Base-by-base conservation (phyloP, 1,140 invertebrate genomes). In the Geopemphigus sp. region DNA sequence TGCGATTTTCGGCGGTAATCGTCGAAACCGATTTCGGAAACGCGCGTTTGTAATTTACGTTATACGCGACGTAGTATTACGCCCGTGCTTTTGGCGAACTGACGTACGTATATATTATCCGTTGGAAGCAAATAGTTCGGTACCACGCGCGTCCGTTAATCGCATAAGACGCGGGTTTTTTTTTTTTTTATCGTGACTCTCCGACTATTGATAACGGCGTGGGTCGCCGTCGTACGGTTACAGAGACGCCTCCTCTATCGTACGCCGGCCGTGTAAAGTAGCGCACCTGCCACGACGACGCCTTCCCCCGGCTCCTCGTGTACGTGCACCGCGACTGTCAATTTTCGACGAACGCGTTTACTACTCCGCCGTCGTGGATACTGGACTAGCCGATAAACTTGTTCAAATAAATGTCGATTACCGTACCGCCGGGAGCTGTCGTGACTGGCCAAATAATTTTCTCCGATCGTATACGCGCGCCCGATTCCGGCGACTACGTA, bases 371-470 rank as follows among this genome's bases (percentile, higher is more conserved):
- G 32, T 8, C 3, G 32, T 8, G 8, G 68, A 72, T 72, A 72
- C 50, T 15, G n/a, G 47, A 19, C 22, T 53, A 19, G 12, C 24
- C 53, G 66, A 70, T 72, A 54, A 54, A 72, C 68, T 17, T n/a
- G 68, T 68, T 68, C 66, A 24, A 50, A 68, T 50, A 68, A 68
- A 68, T 68, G 50, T 68, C 45, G 66, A 68, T 68, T 68, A 50
- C 54, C 24, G 19, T 29, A 24, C 24, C 19, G 50, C 50, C n/a
- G 29, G 50, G 4, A 72, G 17, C 68, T 54, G 47, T 72, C 68
- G 29, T 72, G 68, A 72, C 68, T 72, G 26, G 68, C 68, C 54
- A 54, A 72, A 72, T 72, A 15, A 32, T 72, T 72, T 72, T 29
- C 50, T 24, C 19, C 12, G 50, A 14, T 72, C 26, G 22, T 45